phyloP scores from a whole-genome alignment of 2,888 invertebrate genomes.

The Thalpophila matura region DNA sequence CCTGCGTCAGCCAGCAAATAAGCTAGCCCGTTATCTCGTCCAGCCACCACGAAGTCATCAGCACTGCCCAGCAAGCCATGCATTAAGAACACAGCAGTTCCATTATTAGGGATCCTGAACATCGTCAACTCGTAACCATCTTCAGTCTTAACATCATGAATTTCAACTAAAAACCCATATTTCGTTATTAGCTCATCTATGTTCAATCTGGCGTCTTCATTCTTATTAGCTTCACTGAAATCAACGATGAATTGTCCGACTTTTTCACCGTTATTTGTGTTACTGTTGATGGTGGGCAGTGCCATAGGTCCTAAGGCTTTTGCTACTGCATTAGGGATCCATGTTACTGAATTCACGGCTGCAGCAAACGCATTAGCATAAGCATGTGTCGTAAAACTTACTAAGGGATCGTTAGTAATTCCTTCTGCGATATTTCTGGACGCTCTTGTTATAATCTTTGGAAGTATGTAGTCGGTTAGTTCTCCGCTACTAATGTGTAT shows the following conservation, averaged over 20 bases:
- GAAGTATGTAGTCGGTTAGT: background rate
- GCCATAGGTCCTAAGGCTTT: slow-evolving; percentile 9
- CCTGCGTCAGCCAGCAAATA: slow-evolving; percentile 91
- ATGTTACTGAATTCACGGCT: slow-evolving; percentile 18
- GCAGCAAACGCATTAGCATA: slow-evolving; percentile 36
- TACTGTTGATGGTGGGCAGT: background rate
- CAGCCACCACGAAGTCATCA: slow-evolving; percentile 79
- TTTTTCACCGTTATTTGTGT: slow-evolving; percentile 7
- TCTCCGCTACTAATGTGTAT: slow-evolving; percentile 10
- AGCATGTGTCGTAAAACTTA: background rate
- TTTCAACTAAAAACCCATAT: slow-evolving; percentile 74
- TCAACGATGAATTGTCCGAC: slow-evolving; percentile 24
- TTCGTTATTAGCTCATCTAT: slow-evolving; percentile 72
- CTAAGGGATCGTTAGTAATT: slow-evolving; percentile 7
- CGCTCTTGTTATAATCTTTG: background rate
- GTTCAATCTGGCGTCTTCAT: slow-evolving; percentile 72
- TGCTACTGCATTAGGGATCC: slow-evolving; percentile 34
- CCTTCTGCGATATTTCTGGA: slow-evolving; percentile 7
- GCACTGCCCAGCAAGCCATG: slow-evolving; percentile 81
- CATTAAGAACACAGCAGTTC: slow-evolving; percentile 77
- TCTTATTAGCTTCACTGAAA: slow-evolving; percentile 29
- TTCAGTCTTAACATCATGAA: slow-evolving; percentile 71
- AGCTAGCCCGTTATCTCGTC: slow-evolving; percentile 75
- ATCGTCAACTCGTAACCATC: slow-evolving; percentile 77
- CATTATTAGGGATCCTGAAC: slow-evolving; percentile 75